Percentiles rank a stretch among this genome's conserved stretches.
Conservation (phyloP, 2,888 invertebrate species). For the Athripsodes cinereus region DNA sequence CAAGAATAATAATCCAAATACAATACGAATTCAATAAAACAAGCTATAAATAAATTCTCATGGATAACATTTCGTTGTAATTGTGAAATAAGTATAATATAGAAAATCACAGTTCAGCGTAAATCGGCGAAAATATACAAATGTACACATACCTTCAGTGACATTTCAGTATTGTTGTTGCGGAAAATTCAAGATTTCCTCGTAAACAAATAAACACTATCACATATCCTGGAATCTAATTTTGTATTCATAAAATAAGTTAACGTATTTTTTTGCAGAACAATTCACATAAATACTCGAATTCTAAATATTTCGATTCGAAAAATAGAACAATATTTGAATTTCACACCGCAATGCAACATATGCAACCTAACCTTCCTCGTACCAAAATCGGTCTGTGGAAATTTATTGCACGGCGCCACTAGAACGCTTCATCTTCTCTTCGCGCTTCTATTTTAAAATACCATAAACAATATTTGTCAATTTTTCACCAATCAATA, state of each 20-base stretch:
- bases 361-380: not conserved
- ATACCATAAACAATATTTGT: not conserved
- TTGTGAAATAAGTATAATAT: not conserved
- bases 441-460: not conserved
- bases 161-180: constrained; percentile 16
- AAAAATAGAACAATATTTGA: not conserved
- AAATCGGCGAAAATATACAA: not conserved
- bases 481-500: no score
- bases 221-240: not conserved
- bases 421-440: not conserved
- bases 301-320: not conserved
- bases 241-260: not conserved
- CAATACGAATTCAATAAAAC: no score
- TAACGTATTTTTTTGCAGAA: not conserved
- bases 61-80: no score
- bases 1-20: no score
- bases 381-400: not conserved
- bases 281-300: not conserved
- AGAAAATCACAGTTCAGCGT: not conserved
- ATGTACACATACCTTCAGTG: constrained; percentile 20
- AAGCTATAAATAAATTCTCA: no score
- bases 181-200: not conserved
- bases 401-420: not conserved
- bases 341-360: not conserved
- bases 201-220: not conserved